Evolutionary conservation across 2,797 vertebrate species (phyloP).

Genomic region (Zenarchopterus dispar): DNA sequence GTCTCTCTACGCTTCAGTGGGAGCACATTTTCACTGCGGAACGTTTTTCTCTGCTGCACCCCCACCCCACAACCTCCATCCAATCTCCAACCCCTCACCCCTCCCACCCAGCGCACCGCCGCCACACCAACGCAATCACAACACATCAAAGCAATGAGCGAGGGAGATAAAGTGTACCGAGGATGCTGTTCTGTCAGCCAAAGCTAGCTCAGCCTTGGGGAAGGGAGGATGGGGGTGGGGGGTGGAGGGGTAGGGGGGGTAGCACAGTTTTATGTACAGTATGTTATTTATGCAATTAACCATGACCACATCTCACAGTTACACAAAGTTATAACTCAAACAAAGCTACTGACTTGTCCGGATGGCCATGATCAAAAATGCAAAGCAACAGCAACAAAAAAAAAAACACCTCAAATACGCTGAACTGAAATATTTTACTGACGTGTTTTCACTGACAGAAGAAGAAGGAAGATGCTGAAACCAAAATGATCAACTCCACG

Average conservation of each 20-base stretch:
- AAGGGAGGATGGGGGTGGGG: constrained; percentile 11
- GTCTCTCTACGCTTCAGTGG: constrained; percentile 86
- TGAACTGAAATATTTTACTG: too few relatives aligned
- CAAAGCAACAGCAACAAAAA: too few relatives aligned
- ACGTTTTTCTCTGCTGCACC: constrained; percentile 69
- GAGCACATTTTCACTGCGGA: constrained; percentile 83
- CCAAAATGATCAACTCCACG: too few relatives aligned
- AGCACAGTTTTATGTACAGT: too few relatives aligned
- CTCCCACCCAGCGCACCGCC: constrained; percentile 57
- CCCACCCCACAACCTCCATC: constrained; percentile 19
- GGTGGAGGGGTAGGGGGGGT: not conserved
- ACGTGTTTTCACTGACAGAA: too few relatives aligned
- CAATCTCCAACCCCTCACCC: constrained; percentile 45
- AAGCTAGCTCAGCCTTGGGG: constrained; percentile 47
- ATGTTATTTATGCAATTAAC: too few relatives aligned
- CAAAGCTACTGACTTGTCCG: too few relatives aligned
- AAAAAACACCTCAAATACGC: too few relatives aligned
- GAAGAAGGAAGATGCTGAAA: too few relatives aligned
- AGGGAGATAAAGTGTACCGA: constrained; percentile 69
- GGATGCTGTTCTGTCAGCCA: constrained; percentile 63
- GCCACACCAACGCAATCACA: constrained; percentile 76
- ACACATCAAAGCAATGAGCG: constrained; percentile 79
- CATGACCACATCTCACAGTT: too few relatives aligned
- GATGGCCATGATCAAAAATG: too few relatives aligned
- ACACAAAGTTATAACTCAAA: too few relatives aligned